Conservation (phyloP, 2,888 invertebrate species). For the Hedya salicella region DNA sequence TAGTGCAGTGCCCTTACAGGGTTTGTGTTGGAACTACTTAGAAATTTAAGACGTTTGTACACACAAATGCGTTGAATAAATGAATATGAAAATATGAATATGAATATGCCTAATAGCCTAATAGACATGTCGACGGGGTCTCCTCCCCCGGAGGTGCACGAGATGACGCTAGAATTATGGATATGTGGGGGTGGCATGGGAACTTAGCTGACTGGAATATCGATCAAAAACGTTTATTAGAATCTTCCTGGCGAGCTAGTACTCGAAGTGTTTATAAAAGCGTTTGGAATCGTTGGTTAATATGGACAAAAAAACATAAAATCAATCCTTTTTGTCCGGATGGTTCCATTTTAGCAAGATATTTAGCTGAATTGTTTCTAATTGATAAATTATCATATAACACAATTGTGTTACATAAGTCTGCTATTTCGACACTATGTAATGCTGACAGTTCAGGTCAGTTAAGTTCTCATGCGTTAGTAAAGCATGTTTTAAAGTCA, state of each 20-base stretch:
- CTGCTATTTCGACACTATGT: conserved; percentile 45
- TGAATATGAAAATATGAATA: too few relatives aligned
- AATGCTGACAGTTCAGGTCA: conserved; percentile 26
- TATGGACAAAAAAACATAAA: conserved; percentile 42
- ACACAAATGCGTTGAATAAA: too few relatives aligned
- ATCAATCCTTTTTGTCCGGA: too few relatives aligned
- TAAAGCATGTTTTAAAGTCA: conserved; percentile 45
- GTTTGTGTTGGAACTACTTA: too few relatives aligned
- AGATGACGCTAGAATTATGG: conserved; percentile 49
- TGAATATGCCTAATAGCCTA: too few relatives aligned
- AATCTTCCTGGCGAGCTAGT: conserved; percentile 42
- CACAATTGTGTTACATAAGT: conserved; percentile 46
- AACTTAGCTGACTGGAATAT: conserved; percentile 34
- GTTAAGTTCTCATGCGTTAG: conserved; percentile 41
- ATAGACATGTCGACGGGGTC: conserved; percentile 31
- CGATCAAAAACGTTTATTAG: conserved; percentile 33
- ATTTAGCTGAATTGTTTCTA: conserved; percentile 36
- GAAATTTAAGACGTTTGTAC: too few relatives aligned
- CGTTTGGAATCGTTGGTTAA: conserved; percentile 48
- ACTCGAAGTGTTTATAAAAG: conserved; percentile 45
- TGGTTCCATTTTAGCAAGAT: conserved; percentile 23
- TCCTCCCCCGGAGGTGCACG: conserved; percentile 44
- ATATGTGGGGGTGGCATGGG: conserved; percentile 48
- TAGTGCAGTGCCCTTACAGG: too few relatives aligned
- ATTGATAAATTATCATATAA: conserved; percentile 43